Evolutionary conservation across 2,888 invertebrate species (phyloP).

Genomic region (Platycheirus rosarum): DNA sequence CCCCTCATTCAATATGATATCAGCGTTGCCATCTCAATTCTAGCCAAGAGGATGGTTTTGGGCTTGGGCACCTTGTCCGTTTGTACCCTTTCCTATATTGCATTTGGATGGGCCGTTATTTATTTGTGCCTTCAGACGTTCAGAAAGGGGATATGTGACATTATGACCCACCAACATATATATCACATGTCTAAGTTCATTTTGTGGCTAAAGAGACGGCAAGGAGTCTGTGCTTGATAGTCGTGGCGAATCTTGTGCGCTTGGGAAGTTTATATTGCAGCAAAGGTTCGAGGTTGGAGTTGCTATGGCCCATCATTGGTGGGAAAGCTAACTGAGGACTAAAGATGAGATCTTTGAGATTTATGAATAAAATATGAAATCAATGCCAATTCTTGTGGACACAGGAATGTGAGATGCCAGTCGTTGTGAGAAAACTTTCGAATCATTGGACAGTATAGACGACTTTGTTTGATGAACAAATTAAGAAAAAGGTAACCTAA

Average conservation of each 20-base stretch:
- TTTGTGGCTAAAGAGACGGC: neutral
- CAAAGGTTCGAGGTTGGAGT: neutral
- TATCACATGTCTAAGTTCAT: neutral
- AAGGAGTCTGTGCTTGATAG: neutral
- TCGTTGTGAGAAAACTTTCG: neutral
- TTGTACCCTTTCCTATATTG: neutral
- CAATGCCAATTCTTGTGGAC: constrained; percentile 32
- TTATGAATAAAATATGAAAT: constrained; percentile 60
- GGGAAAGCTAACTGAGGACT: constrained; percentile 21
- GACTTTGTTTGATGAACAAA: too few relatives aligned
- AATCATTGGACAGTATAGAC: too few relatives aligned
- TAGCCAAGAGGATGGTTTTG: constrained; percentile 20
- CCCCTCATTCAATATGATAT: constrained; percentile 38
- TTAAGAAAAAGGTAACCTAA: too few relatives aligned
- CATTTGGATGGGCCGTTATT: constrained; percentile 64
- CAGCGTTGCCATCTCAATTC: constrained; percentile 56
- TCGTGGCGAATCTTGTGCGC: neutral
- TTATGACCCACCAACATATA: constrained; percentile 70
- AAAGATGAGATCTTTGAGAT: constrained; percentile 37
- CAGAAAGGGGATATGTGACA: constrained; percentile 56
- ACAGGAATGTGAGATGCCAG: constrained; percentile 13
- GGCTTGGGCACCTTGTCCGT: neutral
- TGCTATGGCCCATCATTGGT: constrained; percentile 16
- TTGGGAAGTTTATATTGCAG: constrained; percentile 37
- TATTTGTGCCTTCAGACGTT: constrained; percentile 49